A percentile compares a stretch with the other conserved stretches of the same genome.
These are phyloP conservation scores for Luehdorfia chinensis DNA, from an alignment of 1,140 invertebrate species.

Conservation along the genomic window DNA sequence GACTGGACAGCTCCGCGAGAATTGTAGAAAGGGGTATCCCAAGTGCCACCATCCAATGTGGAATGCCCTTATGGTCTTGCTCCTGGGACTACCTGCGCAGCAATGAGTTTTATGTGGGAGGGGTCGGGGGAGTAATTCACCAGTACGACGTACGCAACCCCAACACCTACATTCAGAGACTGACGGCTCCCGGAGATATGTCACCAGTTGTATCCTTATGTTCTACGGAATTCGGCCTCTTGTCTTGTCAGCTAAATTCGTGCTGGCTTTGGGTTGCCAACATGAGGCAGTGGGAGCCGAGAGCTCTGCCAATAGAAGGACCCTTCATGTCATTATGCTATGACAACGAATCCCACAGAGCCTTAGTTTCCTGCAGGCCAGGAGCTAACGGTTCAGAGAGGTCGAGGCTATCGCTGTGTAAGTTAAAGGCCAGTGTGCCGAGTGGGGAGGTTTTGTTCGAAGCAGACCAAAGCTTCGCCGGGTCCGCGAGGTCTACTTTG, in stretches of 20 bases:
- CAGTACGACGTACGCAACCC: slow-evolving; percentile 87
- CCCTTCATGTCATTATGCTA: slow-evolving; percentile 85
- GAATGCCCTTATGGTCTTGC: slow-evolving; percentile 88
- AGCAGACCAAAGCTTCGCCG: slow-evolving; percentile 45
- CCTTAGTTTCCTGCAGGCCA: slow-evolving; percentile 80
- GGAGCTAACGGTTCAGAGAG: slow-evolving; percentile 70
- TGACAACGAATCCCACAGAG: slow-evolving; percentile 80
- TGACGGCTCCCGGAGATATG: slow-evolving; percentile 41
- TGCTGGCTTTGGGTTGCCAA: slow-evolving; percentile 82
- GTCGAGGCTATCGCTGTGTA: slow-evolving; percentile 79
- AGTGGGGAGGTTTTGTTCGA: slow-evolving; percentile 66
- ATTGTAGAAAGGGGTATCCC: slow-evolving; percentile 81
- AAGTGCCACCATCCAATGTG: slow-evolving; percentile 67
- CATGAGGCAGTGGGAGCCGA: slow-evolving; percentile 50
- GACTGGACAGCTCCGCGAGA: slow-evolving; percentile 86
- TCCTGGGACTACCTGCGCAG: slow-evolving; percentile 84
- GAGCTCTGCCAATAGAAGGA: slow-evolving; percentile 82
- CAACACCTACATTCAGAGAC: slow-evolving; percentile 31
- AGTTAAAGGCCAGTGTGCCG: slow-evolving; percentile 53
- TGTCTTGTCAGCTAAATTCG: slow-evolving; percentile 87
- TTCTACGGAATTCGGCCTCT: slow-evolving; percentile 80
- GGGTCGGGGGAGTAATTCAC: slow-evolving; percentile 81
- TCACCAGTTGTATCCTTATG: slow-evolving; percentile 81
- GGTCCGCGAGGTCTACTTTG: slow-evolving; percentile 38
- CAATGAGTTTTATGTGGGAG: slow-evolving; percentile 85